Evolutionary conservation across 2,797 vertebrate species (phyloP).

Genomic region (Sebastiscus albofasciatus): DNA sequence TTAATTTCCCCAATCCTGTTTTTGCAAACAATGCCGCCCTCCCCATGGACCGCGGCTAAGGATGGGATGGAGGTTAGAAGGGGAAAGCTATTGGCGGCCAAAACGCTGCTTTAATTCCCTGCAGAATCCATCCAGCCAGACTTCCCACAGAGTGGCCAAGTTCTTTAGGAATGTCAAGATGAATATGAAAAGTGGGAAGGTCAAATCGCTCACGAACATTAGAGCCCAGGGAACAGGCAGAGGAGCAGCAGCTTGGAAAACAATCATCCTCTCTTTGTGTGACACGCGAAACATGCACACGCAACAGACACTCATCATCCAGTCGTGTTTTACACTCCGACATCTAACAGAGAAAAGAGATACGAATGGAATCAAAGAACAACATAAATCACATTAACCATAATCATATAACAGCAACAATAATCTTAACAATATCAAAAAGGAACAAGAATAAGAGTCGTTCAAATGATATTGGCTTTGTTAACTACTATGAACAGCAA

Average conservation of each 20-base stretch:
- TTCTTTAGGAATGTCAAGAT: slow-evolving; percentile 83
- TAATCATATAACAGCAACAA: slow-evolving; percentile 82
- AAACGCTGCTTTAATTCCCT: slow-evolving; percentile 79
- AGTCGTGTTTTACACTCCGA: slow-evolving; percentile 64
- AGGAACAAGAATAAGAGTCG: slow-evolving; percentile 75
- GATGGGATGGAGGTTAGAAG: slow-evolving; percentile 72
- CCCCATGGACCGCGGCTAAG: slow-evolving; percentile 71
- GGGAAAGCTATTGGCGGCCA: slow-evolving; percentile 72
- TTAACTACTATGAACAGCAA: slow-evolving; percentile 83
- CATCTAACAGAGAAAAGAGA: slow-evolving; percentile 77
- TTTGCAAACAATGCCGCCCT: slow-evolving; percentile 78
- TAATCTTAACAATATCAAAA: slow-evolving; percentile 83
- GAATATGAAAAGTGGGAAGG: slow-evolving; percentile 81
- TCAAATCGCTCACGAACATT: slow-evolving; percentile 79
- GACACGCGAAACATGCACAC: slow-evolving; percentile 66
- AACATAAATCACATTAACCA: slow-evolving; percentile 81
- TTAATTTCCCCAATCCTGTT: slow-evolving; percentile 79
- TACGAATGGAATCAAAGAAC: slow-evolving; percentile 79
- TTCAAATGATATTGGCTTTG: slow-evolving; percentile 79
- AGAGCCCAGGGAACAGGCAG: slow-evolving; percentile 68
- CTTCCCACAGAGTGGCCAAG: slow-evolving; percentile 83
- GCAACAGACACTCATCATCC: slow-evolving; percentile 59
- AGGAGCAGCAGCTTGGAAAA: slow-evolving; percentile 78
- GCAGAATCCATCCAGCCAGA: slow-evolving; percentile 78
- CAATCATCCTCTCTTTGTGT: slow-evolving; percentile 71